Conservation (phyloP, 2,888 invertebrate genomes). For the Glaucopsyche alexis region DNA sequence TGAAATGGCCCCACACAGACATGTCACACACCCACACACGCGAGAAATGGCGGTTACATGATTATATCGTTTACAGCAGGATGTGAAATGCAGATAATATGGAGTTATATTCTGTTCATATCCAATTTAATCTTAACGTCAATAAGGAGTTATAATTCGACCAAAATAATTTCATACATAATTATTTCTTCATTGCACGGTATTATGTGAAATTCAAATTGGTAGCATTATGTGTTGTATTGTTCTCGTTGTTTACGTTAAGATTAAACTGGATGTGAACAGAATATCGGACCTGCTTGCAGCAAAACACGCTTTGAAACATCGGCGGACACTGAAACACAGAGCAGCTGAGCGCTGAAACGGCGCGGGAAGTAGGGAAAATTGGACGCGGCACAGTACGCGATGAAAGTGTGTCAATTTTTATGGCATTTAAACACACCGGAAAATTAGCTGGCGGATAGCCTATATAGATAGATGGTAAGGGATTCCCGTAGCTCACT, state of each 20-base stretch:
- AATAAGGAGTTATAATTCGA: too few relatives aligned
- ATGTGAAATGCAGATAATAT: too few relatives aligned
- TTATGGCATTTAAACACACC: too few relatives aligned
- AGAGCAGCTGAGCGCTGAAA: conserved; percentile 36
- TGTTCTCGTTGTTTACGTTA: background rate
- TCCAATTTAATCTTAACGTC: too few relatives aligned
- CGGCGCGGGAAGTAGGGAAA: conserved; percentile 34
- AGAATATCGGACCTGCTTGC: conserved; percentile 61
- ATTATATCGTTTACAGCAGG: conserved; percentile 6
- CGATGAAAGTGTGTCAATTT: background rate
- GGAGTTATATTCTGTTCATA: too few relatives aligned
- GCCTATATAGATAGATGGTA: too few relatives aligned
- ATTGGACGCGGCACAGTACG: conserved; percentile 49
- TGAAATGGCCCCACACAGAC: conserved; percentile 68
- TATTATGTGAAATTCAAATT: too few relatives aligned
- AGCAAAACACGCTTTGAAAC: conserved; percentile 74
- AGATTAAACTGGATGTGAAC: background rate
- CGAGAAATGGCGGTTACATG: conserved; percentile 36
- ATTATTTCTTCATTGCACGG: too few relatives aligned
- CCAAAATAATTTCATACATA: too few relatives aligned
- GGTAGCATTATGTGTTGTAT: too few relatives aligned
- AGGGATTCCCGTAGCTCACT: too few relatives aligned
- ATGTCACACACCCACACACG: conserved; percentile 53
- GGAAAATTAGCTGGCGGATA: too few relatives aligned
- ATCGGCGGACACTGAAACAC: conserved; percentile 63